phyloP scores from a whole-genome alignment of 2,888 invertebrate species.

The Plagiodera versicolora region DNA sequence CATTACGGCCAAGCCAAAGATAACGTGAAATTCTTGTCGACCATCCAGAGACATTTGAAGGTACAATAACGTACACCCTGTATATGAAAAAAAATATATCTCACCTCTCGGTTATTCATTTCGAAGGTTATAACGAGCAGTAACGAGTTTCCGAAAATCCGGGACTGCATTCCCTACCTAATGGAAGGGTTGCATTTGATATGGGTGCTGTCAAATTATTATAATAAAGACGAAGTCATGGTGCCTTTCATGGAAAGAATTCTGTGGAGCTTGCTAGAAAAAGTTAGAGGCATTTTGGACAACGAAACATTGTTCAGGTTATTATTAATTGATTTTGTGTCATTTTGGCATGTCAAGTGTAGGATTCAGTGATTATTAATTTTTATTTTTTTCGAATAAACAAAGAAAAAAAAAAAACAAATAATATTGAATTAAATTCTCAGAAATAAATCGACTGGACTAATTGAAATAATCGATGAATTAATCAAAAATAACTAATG shows the following conservation, averaged over 20 bases:
- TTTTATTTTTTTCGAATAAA: too few species aligned
- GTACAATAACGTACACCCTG: too few species aligned
- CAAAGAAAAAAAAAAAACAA: too few species aligned
- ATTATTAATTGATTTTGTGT: background rate
- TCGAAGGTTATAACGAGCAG: constrained; percentile 48
- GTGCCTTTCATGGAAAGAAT: constrained; percentile 79
- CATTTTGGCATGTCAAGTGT: too few species aligned
- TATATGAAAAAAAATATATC: too few species aligned
- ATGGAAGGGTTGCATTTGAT: constrained; percentile 86
- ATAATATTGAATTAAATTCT: too few species aligned
- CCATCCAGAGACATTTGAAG: constrained; percentile 73
- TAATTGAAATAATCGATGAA: too few species aligned
- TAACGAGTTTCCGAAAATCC: constrained; percentile 70
- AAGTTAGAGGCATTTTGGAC: constrained; percentile 71
- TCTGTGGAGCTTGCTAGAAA: constrained; percentile 78
- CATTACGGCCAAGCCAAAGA: constrained; percentile 74
- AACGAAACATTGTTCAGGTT: constrained; percentile 78
- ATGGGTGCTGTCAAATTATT: constrained; percentile 88
- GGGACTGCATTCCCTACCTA: constrained; percentile 73
- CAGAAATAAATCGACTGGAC: too few species aligned
- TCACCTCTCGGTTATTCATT: too few species aligned
- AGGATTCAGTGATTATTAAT: too few species aligned
- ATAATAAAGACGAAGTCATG: constrained; percentile 84
- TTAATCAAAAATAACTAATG: too few species aligned
- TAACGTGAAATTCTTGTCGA: constrained; percentile 76